Conservation (phyloP, 2,797 vertebrate species). For the Phyllotis vaccarum region DNA sequence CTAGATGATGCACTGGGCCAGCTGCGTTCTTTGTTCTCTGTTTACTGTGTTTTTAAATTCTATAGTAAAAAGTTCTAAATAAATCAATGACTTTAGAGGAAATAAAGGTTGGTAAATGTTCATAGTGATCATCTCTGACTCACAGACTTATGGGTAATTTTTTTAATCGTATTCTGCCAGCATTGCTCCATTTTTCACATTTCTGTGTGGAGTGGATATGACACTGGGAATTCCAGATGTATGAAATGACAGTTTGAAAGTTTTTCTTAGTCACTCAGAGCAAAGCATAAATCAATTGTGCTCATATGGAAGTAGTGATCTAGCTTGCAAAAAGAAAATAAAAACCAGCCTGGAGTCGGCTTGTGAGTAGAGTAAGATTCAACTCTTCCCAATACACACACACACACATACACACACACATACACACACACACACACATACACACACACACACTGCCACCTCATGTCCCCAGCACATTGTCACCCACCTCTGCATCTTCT, state of each 20-base stretch:
- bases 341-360: neutral
- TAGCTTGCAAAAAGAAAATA: neutral
- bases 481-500: neutral
- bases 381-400: neutral
- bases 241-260: neutral
- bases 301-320: neutral
- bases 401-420: too few relatives aligned
- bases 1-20: neutral
- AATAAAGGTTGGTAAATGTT: neutral
- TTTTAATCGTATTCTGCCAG: constrained; percentile 18
- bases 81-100: neutral
- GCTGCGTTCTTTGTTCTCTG: neutral
- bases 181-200: neutral
- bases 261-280: constrained; percentile 7
- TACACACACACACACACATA: too few relatives aligned
- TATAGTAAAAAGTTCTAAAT: constrained; percentile 42
- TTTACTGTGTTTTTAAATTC: neutral
- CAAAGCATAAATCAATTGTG: neutral
- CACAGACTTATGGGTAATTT: neutral
- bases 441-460: neutral
- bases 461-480: neutral
- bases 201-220: neutral
- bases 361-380: neutral
- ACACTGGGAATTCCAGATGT: neutral
- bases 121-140: constrained; percentile 1